These are phyloP conservation scores for Drosophila antonietae DNA, from an alignment of 2,888 invertebrate genomes.

Conservation along the genomic window DNA sequence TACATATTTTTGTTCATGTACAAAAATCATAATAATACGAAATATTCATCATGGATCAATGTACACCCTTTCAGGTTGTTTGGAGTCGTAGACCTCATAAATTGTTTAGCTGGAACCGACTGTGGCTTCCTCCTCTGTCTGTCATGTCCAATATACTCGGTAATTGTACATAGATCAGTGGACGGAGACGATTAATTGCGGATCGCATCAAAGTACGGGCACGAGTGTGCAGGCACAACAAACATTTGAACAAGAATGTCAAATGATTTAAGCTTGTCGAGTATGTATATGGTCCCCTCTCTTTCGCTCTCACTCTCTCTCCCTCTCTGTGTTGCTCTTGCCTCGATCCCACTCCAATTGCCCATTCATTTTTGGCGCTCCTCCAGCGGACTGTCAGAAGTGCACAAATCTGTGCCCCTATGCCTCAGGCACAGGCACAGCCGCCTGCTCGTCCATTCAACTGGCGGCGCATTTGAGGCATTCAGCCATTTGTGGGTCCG, in stretches of 20 bases:
- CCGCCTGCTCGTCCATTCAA: slow-evolving; percentile 27
- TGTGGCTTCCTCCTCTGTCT: slow-evolving; percentile 8
- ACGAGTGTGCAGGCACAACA: slow-evolving; percentile 14
- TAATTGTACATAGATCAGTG: slow-evolving; percentile 11
- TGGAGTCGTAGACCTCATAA: slow-evolving; percentile 6
- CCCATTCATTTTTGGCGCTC: slow-evolving; percentile 64
- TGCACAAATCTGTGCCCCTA: slow-evolving; percentile 69
- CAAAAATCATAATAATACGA: not conserved
- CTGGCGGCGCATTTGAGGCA: slow-evolving; percentile 30
- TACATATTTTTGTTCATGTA: not conserved
- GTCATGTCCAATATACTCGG: slow-evolving; percentile 13
- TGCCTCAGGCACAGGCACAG: slow-evolving; percentile 15
- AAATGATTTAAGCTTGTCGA: slow-evolving; percentile 42
- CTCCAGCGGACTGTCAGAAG: slow-evolving; percentile 70
- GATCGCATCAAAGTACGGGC: slow-evolving; percentile 22
- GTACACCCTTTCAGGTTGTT: not conserved
- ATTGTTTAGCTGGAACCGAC: slow-evolving; percentile 8
- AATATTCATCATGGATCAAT: not conserved
- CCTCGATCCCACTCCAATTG: slow-evolving; percentile 34
- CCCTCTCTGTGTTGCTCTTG: not conserved
- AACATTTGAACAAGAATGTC: slow-evolving; percentile 45
- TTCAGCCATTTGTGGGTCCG: slow-evolving; percentile 14
- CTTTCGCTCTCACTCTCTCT: not conserved
- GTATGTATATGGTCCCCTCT: not conserved
- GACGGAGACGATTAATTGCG: slow-evolving; percentile 42